These are phyloP conservation scores for Sus cebifrons DNA, from an alignment of 2,797 vertebrate species.

Conservation along the genomic window DNA sequence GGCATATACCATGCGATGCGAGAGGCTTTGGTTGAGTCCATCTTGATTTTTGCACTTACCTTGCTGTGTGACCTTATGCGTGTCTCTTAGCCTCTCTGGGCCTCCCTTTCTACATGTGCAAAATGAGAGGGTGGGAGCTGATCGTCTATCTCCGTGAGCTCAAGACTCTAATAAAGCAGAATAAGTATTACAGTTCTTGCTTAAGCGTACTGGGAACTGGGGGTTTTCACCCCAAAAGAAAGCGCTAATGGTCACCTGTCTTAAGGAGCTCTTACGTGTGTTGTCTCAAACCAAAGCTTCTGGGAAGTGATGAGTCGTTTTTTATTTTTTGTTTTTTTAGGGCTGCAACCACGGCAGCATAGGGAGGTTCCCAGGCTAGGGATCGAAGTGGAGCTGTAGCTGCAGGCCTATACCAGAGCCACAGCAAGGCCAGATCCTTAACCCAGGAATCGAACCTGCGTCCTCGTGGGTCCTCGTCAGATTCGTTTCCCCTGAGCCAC, in stretches of 20 bases:
- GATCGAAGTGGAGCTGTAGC: too few species aligned
- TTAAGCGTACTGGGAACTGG: slow-evolving; percentile 8
- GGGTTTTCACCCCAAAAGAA: slow-evolving; percentile 71
- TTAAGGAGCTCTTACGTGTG: slow-evolving; percentile 69
- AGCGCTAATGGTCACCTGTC: slow-evolving; percentile 53
- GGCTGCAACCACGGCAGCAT: too few species aligned
- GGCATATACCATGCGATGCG: too few species aligned
- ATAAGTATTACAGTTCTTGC: slow-evolving; percentile 23
- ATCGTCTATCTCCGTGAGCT: not conserved
- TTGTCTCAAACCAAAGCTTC: slow-evolving; percentile 75
- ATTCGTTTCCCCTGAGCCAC: too few species aligned
- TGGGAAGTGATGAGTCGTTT: slow-evolving; percentile 72
- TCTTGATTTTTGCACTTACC: slow-evolving; percentile 21
- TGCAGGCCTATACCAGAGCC: too few species aligned
- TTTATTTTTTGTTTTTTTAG: too few species aligned
- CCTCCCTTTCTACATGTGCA: slow-evolving; percentile 51
- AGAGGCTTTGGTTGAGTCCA: not conserved
- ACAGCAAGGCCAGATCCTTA: too few species aligned
- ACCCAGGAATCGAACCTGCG: too few species aligned
- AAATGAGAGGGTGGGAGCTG: not conserved
- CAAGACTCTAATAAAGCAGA: not conserved
- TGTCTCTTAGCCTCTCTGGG: slow-evolving; percentile 8
- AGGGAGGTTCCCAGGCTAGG: too few species aligned
- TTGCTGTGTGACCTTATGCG: slow-evolving; percentile 11
- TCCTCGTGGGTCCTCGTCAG: too few species aligned